A percentile compares a stretch with the other conserved stretches of the same genome.
Evolutionary conservation across 2,797 vertebrate species (phyloP).

Genomic region (Spondyliosoma cantharus): DNA sequence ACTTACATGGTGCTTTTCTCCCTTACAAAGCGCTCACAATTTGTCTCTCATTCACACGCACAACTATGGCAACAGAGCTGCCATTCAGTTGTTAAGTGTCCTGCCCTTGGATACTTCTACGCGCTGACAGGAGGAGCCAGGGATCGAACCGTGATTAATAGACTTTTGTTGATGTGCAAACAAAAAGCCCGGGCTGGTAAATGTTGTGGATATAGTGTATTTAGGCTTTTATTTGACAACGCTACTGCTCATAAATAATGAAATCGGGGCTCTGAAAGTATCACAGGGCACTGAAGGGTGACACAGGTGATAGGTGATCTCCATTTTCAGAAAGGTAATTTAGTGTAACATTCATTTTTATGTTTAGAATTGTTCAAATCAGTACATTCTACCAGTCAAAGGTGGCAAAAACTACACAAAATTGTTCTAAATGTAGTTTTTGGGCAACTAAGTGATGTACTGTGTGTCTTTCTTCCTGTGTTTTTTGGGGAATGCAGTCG

Average conservation of each 20-base stretch:
- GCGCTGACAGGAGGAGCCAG: not conserved
- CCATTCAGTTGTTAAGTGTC: conserved; percentile 8
- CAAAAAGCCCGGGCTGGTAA: conserved; percentile 51
- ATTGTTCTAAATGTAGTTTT: not conserved
- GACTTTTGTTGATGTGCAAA: conserved; percentile 35
- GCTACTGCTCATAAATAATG: conserved; percentile 46
- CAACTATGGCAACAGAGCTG: not conserved
- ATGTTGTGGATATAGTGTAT: conserved; percentile 34
- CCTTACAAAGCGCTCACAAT: conserved; percentile 27
- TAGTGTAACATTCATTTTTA: not conserved
- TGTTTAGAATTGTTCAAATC: not conserved
- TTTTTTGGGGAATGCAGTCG: not conserved
- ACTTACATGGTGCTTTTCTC: not conserved
- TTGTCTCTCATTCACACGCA: conserved; percentile 1
- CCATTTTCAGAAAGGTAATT: not conserved
- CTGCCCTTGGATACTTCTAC: not conserved
- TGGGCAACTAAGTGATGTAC: not conserved
- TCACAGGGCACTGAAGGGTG: conserved; percentile 38
- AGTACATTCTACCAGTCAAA: not conserved
- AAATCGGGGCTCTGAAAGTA: conserved; percentile 54
- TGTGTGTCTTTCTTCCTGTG: not conserved
- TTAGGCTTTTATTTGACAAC: conserved; percentile 59
- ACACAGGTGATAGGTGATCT: conserved; percentile 25
- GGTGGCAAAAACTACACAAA: not conserved
- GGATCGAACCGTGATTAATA: not conserved